Conservation (phyloP, 2,113 vertebrate genomes). For the Ptilonorhynchus violaceus region DNA sequence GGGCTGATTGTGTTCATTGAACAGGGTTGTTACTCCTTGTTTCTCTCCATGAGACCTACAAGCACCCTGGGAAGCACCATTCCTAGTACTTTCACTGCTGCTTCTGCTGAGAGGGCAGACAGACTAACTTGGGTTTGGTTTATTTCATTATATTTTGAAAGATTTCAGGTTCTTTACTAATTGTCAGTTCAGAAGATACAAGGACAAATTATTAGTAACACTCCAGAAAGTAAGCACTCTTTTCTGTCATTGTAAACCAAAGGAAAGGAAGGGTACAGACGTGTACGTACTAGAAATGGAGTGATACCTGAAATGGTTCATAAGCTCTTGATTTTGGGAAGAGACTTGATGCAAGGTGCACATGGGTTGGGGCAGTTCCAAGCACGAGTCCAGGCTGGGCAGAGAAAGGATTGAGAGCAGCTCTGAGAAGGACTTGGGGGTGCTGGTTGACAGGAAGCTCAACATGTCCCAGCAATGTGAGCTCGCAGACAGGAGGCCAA, state of each 20-base stretch:
- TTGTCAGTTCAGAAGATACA: neutral
- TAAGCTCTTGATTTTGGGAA: neutral
- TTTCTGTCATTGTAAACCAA: neutral
- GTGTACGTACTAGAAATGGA: rapidly evolving
- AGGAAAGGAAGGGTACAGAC: neutral
- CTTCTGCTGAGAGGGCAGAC: neutral
- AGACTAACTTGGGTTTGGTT: neutral
- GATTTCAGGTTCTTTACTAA: neutral
- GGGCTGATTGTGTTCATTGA: neutral
- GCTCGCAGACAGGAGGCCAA: rapidly evolving
- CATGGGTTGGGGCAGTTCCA: neutral
- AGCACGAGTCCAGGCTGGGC: neutral
- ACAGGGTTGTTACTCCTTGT: neutral
- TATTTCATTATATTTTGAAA: slow-evolving; percentile 7
- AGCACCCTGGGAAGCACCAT: neutral
- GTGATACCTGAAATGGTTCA: rapidly evolving
- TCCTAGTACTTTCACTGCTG: neutral
- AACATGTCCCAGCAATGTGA: no score
- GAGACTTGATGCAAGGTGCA: neutral
- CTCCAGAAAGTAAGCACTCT: neutral
- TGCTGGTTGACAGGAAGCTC: neutral
- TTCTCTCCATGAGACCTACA: neutral
- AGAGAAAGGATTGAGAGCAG: neutral
- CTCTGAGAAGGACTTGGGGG: neutral
- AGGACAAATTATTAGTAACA: neutral